A percentile compares a stretch with the other conserved stretches of the same genome.
These are phyloP conservation scores for Ceratothoa steindachneri DNA, from an alignment of 2,888 invertebrate genomes.

Conservation along the genomic window DNA sequence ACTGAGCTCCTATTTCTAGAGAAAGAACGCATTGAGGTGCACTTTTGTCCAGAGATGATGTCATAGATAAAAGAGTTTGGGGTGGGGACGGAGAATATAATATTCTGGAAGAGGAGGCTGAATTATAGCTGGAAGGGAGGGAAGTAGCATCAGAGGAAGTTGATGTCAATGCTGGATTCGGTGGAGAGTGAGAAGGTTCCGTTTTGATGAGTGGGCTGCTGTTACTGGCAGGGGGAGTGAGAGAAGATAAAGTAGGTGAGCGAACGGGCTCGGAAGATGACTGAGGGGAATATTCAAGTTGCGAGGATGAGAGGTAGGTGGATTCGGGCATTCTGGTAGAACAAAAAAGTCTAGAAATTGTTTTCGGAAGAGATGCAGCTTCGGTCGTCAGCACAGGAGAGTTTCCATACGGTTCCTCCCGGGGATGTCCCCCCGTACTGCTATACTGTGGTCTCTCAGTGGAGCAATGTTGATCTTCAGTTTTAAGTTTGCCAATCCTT, in stretches of 20 bases:
- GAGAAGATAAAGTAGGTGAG: neutral
- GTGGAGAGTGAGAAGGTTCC: neutral
- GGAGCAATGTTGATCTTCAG: neutral
- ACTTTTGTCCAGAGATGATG: neutral
- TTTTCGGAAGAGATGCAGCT: neutral
- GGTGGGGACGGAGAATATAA: neutral
- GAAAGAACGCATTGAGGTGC: neutral
- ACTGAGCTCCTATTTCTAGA: neutral
- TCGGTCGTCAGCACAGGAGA: neutral
- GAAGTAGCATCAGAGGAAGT: neutral
- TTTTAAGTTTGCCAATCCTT: neutral
- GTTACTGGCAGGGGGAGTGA: neutral
- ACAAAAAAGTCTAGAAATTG: neutral
- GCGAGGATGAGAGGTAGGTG: neutral
- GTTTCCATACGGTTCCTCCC: neutral
- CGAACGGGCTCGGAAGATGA: conserved; percentile 1
- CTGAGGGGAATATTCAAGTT: neutral
- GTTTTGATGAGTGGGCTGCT: neutral
- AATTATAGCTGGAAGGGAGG: neutral
- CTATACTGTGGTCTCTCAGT: neutral
- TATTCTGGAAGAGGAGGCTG: neutral
- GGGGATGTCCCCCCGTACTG: neutral
- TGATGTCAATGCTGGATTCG: neutral
- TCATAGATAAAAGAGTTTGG: neutral
- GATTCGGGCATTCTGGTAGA: neutral